Evolutionary conservation across 2,113 vertebrate genomes (phyloP).

Genomic region (cat (Felis catus)): DNA sequence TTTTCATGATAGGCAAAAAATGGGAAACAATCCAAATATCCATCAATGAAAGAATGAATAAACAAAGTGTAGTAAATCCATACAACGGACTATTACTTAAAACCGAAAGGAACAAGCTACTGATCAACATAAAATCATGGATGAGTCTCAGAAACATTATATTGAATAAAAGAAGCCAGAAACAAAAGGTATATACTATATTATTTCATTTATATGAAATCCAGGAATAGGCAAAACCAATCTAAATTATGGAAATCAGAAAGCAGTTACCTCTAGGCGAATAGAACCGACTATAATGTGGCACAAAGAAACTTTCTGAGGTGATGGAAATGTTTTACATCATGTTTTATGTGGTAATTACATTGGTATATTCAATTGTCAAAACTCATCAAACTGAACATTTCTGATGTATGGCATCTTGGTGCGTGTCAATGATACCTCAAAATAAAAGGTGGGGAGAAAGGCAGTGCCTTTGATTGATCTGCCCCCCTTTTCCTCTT

Average conservation of each 20-base stretch:
- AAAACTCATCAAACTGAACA: not conserved
- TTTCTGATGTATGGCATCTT: not conserved
- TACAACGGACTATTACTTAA: not conserved
- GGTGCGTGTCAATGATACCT: not conserved
- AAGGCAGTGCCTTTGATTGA: not conserved
- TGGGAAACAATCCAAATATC: not conserved
- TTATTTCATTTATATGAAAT: not conserved
- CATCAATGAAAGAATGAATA: not conserved
- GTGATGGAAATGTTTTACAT: not conserved
- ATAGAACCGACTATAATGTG: not conserved
- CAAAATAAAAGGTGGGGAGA: not conserved
- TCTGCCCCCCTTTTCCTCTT: not conserved
- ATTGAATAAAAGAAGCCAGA: not conserved
- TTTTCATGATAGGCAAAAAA: not conserved
- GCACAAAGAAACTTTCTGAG: not conserved
- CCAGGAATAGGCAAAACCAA: not conserved
- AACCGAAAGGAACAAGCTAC: not conserved
- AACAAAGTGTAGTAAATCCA: not conserved
- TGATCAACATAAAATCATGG: not conserved
- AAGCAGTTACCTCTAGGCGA: not conserved
- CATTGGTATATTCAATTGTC: not conserved
- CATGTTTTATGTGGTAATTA: not conserved
- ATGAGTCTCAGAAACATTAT: conserved; percentile 15
- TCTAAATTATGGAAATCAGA: not conserved
- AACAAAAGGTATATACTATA: not conserved